phyloP scores from a whole-genome alignment of 2,113 vertebrate genomes.

The Thinocorus orbignyianus region DNA sequence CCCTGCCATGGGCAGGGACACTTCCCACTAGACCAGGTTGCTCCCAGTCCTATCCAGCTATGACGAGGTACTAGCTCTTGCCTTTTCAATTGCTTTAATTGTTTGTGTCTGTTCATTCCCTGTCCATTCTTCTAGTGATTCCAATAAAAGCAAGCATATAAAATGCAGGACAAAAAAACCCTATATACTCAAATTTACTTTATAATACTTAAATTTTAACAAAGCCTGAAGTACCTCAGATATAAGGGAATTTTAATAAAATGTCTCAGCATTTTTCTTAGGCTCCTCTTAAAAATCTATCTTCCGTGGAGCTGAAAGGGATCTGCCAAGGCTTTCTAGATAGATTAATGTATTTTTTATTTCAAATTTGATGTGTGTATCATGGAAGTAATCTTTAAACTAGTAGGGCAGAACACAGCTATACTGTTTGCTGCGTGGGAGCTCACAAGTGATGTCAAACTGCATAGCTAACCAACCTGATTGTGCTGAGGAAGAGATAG shows the following conservation, averaged over 20 bases:
- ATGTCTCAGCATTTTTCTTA: background rate
- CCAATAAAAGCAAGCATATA: rapidly evolving
- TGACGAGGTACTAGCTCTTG: background rate
- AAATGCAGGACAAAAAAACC: too few relatives aligned
- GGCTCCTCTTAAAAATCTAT: background rate
- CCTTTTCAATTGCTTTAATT: background rate
- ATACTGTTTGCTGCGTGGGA: background rate
- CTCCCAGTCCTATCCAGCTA: background rate
- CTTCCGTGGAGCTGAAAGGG: background rate
- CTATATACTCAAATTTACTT: background rate
- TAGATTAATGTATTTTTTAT: background rate
- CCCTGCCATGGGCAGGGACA: background rate
- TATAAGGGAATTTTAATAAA: background rate
- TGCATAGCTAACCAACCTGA: background rate
- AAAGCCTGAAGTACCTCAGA: background rate
- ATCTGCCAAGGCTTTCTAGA: background rate
- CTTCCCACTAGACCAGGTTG: background rate
- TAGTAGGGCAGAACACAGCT: background rate
- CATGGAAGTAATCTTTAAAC: background rate
- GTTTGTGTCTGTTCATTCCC: background rate
- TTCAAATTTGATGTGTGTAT: background rate
- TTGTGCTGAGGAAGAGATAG: background rate
- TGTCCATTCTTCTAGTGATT: background rate
- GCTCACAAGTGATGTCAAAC: background rate
- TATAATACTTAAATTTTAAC: background rate